These are phyloP conservation scores for Oreochromis spilurus DNA, from an alignment of 2,113 vertebrate species.

Conservation along the genomic window DNA sequence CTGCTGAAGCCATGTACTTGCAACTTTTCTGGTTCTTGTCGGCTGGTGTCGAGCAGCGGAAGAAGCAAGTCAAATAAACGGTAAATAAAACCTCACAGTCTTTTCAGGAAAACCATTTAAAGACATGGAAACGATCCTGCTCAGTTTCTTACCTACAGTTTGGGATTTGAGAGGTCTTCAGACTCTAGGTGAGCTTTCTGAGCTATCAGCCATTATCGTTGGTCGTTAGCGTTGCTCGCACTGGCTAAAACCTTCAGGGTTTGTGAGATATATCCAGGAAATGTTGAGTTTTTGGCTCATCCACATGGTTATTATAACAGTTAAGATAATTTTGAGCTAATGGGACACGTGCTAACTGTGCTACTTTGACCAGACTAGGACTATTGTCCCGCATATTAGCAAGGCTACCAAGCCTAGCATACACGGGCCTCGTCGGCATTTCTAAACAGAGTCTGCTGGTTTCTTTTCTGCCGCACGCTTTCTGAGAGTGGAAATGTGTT, in stretches of 20 bases:
- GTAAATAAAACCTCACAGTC: too few relatives aligned
- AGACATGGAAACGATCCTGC: too few relatives aligned
- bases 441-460: neutral
- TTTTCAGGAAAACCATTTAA: too few relatives aligned
- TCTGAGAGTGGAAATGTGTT: neutral
- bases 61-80: too few relatives aligned
- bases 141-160: too few relatives aligned
- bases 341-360: neutral
- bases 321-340: neutral
- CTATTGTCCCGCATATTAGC: neutral
- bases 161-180: too few relatives aligned
- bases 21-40: too few relatives aligned
- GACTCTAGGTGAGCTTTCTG: too few relatives aligned
- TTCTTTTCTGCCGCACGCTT: neutral
- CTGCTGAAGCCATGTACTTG: too few relatives aligned
- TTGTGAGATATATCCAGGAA: neutral
- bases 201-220: neutral
- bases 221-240: neutral
- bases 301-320: neutral
- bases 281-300: neutral
- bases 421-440: neutral
- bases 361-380: neutral
- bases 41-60: too few relatives aligned
- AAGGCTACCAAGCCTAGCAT: neutral
- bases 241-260: neutral